phyloP scores from a whole-genome alignment of 2,797 vertebrate genomes.

The Pipistrellus nathusii region DNA sequence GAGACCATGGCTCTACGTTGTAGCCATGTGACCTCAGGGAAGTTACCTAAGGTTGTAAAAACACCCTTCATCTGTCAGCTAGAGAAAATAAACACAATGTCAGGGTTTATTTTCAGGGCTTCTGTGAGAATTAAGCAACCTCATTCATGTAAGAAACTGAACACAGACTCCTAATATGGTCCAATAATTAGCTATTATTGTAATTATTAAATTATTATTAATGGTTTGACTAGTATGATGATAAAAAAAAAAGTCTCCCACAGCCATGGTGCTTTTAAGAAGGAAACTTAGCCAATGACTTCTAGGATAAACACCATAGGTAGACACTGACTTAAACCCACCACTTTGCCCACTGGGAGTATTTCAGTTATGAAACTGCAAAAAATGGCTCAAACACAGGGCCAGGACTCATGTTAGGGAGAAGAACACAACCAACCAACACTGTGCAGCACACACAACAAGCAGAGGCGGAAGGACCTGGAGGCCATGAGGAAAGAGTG shows the following conservation, averaged over 20 bases:
- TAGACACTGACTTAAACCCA: neutral
- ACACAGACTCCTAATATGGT: neutral
- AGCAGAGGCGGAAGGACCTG: neutral
- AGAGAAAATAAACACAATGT: neutral
- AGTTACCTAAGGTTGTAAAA: neutral
- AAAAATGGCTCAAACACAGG: neutral
- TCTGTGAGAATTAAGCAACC: neutral
- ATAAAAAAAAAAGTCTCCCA: neutral
- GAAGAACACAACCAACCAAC: neutral
- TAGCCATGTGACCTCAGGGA: neutral
- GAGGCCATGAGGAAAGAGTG: neutral
- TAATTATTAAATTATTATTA: neutral
- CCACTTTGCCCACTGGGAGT: neutral
- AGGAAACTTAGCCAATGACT: slow-evolving; percentile 28
- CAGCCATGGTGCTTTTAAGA: neutral
- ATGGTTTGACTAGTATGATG: neutral
- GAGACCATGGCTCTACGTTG: neutral
- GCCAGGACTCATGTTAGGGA: neutral
- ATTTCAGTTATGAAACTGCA: neutral
- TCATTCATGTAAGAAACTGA: neutral
- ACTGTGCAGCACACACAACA: neutral
- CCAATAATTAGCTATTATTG: neutral
- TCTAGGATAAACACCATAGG: neutral
- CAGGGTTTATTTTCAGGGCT: neutral
- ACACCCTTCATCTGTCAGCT: neutral